A percentile compares a stretch with the other conserved stretches of the same genome.
phyloP scores from a whole-genome alignment of 2,888 invertebrate genomes.

The Euplexia lucipara region DNA sequence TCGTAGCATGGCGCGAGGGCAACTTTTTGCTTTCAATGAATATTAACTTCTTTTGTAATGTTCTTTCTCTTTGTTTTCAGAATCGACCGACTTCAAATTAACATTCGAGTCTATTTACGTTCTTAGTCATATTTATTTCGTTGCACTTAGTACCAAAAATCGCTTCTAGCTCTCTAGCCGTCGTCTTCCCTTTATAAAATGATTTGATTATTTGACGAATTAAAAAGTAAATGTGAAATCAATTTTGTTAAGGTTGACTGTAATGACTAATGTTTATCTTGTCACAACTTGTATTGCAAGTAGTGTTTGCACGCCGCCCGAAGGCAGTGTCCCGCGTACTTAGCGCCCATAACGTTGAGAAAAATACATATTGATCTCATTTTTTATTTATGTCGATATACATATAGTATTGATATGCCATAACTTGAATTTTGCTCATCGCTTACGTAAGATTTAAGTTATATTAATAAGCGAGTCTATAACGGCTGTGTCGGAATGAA shows the following conservation, averaged over 20 bases:
- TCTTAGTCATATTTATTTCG: constrained; percentile 73
- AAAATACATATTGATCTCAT: constrained; percentile 87
- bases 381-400: constrained; percentile 83
- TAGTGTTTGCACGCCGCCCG: constrained; percentile 41
- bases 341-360: constrained; percentile 63
- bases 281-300: constrained; percentile 54
- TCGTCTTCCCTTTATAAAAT: constrained; percentile 70
- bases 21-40: too few relatives aligned
- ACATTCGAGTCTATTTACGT: constrained; percentile 69
- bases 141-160: constrained; percentile 71
- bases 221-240: constrained; percentile 71
- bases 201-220: constrained; percentile 69
- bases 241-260: constrained; percentile 68
- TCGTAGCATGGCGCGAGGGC: too few relatives aligned
- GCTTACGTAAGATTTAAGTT: constrained; percentile 78
- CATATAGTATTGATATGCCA: constrained; percentile 85
- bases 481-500: constrained; percentile 77
- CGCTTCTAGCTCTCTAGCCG: constrained; percentile 83
- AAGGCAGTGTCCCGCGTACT: constrained; percentile 49
- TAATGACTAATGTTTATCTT: constrained; percentile 58
- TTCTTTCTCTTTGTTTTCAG: constrained; percentile 69
- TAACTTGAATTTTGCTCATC: constrained; percentile 83
- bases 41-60: constrained; percentile 7
- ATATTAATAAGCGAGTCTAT: constrained; percentile 70
- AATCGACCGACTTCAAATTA: constrained; percentile 68